These are phyloP conservation scores for Trematomus loennbergii DNA, from an alignment of 2,113 vertebrate genomes.

Conservation along the genomic window DNA sequence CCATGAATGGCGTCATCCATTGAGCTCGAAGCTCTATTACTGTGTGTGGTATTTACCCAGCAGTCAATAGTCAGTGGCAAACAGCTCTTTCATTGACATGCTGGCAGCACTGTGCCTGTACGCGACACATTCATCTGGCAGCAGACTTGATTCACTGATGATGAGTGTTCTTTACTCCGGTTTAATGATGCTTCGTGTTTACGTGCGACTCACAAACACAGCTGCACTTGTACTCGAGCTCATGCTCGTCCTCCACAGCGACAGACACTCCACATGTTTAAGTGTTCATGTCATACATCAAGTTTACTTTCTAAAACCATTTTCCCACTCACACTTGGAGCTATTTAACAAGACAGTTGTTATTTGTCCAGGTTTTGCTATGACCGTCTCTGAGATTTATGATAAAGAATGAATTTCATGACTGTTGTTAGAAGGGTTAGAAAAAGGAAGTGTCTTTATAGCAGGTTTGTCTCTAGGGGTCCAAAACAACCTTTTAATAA, in stretches of 20 bases:
- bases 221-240: constrained; percentile 6
- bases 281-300: constrained; percentile 9
- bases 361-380: not conserved
- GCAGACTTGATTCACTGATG: not conserved
- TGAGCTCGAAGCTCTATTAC: constrained; percentile 12
- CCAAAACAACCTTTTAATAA: no score
- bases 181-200: constrained; percentile 14
- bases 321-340: not conserved
- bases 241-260: not conserved
- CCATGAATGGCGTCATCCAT: constrained; percentile 4
- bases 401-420: no score
- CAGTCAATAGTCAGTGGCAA: constrained; percentile 51
- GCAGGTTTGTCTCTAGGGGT: no score
- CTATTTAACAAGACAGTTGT: not conserved
- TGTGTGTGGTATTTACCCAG: constrained; percentile 54
- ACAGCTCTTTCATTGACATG: constrained; percentile 22
- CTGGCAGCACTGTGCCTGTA: not conserved
- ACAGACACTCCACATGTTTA: not conserved
- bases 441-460: no score
- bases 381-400: not conserved
- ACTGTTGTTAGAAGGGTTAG: no score
- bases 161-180: not conserved
- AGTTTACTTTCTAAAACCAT: not conserved
- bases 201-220: constrained; percentile 33
- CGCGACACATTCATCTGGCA: not conserved